Evolutionary conservation across 2,888 invertebrate genomes (phyloP), one percentile per base, ranked within the genome.

Genomic region (Eilema griseolum): DNA sequence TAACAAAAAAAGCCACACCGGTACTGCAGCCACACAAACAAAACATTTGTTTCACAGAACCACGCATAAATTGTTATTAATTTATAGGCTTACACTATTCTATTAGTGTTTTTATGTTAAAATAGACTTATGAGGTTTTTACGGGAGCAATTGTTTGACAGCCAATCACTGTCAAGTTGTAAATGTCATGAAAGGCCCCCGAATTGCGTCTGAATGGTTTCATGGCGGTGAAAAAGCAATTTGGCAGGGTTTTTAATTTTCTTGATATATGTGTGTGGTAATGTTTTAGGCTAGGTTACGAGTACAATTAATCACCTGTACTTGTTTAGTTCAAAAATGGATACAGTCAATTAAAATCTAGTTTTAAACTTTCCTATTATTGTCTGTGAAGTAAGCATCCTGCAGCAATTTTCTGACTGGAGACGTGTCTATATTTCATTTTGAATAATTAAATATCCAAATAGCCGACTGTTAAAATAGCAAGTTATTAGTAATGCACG

Each of bases 191-290:
- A 56, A 64, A 33, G 24, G 28, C 72, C n/a, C 52, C 57, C 66
- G 73, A 72, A 52, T 20, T 52, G 52, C 41, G 41, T n/a, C 52
- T 10, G 52, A 52, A 69, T 73, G 69, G 63, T 80, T 82, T 64
- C 75, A 81, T 65, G 70, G 72, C 74, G 71, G 70, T 74, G 33
- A 64, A 80, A 71, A 73, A 82, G 76, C 70, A 82, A 76, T 72
- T 70, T 59, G 59, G 24, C 37, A 33, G n/a, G 33, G 56, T 12
- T 23, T 65, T 65, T 52, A 52, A 33, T 65, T 31, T 56, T 57
- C n/a, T 41, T 66, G 66, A 26, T 59, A 28, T n/a, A 7, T 52
- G 31, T 59, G 31, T 59, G 23, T 41, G 59, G 37, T 26, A 5
- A 37, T 11, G 33, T 16, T 1, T 28, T 59, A 11, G 14, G 8